Conservation (phyloP, 2,797 vertebrate species). For the Lophotriccus pileatus region DNA sequence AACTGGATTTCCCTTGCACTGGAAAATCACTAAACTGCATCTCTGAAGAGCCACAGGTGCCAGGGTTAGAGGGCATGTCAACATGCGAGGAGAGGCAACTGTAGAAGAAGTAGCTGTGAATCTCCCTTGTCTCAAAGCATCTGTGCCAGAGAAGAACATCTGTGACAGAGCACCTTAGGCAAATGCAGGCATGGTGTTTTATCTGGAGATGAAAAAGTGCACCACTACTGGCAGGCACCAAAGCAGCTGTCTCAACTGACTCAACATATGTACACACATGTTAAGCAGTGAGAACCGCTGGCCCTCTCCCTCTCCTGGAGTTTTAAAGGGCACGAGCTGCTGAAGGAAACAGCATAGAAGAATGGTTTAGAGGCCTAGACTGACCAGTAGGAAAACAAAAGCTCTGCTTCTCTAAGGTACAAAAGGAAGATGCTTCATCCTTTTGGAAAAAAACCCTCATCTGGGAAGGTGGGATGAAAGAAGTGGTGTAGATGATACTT, state of each 20-base stretch:
- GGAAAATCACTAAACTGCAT: background rate
- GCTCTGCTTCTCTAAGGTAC: background rate
- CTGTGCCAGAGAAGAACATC: background rate
- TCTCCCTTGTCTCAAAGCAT: background rate
- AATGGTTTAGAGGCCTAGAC: background rate
- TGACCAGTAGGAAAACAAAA: background rate
- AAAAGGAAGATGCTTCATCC: background rate
- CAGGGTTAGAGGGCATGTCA: background rate
- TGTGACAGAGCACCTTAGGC: background rate
- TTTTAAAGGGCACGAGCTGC: background rate
- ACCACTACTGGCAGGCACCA: accelerated
- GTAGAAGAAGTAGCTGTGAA: background rate
- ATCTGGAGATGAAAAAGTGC: background rate
- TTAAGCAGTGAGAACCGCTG: background rate
- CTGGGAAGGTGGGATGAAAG: background rate
- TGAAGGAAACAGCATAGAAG: background rate
- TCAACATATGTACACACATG: background rate
- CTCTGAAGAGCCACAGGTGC: background rate
- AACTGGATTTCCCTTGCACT: background rate
- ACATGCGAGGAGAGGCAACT: background rate
- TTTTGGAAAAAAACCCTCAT: background rate
- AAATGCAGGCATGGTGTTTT: background rate
- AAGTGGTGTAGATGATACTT: accelerated
- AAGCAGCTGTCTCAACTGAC: background rate
- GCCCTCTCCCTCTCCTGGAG: background rate